Percentiles rank a stretch among this genome's conserved stretches.
Evolutionary conservation across 1,140 invertebrate species (phyloP).

Genomic region (Papilio aristodemus): DNA sequence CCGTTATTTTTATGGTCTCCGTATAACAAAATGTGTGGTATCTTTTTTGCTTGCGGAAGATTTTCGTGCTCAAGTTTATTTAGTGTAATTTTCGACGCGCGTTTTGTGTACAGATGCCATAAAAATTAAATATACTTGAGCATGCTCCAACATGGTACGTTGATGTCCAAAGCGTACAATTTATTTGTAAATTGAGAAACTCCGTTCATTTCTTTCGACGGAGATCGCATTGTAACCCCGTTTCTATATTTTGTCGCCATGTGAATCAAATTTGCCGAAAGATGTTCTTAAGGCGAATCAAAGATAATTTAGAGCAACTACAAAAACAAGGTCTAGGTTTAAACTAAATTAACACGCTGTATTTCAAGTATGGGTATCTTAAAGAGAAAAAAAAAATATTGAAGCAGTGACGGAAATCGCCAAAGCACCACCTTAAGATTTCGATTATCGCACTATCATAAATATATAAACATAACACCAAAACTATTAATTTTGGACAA

Average conservation of each 20-base stretch:
- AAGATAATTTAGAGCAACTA: too few relatives aligned
- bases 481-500: constrained; percentile 51
- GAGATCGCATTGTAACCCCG: too few relatives aligned
- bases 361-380: not conserved
- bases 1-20: constrained; percentile 47
- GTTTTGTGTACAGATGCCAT: constrained; percentile 38
- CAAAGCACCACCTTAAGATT: not conserved
- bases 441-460: constrained; percentile 37
- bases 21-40: constrained; percentile 33
- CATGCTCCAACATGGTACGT: constrained; percentile 5
- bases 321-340: not conserved
- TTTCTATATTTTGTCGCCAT: too few relatives aligned
- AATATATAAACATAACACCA: constrained; percentile 49
- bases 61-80: constrained; percentile 32
- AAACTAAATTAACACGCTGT: not conserved
- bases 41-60: constrained; percentile 35
- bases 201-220: too few relatives aligned
- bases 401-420: not conserved
- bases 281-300: too few relatives aligned
- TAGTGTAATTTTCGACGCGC: constrained; percentile 15
- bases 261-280: too few relatives aligned
- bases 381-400: not conserved
- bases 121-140: constrained; percentile 34
- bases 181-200: constrained; percentile 34
- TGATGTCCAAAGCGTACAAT: not conserved